Evolutionary conservation across 2,888 invertebrate species (phyloP).

Genomic region (Pseudeuparius sepicola): DNA sequence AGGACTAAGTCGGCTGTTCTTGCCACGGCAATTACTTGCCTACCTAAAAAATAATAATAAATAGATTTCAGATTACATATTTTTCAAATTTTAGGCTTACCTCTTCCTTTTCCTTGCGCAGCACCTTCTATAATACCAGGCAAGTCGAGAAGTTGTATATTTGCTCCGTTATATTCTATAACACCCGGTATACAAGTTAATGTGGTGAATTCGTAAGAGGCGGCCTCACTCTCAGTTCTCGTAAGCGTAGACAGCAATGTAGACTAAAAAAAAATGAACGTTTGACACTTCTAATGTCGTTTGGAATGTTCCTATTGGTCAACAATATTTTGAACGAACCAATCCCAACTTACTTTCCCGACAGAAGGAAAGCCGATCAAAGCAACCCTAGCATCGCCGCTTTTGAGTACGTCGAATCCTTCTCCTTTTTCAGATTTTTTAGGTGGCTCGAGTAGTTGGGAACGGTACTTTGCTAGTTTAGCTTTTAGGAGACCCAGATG

Average conservation of each 20-base stretch:
- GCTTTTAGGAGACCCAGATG: conserved; percentile 97
- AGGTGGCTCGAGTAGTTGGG: conserved; percentile 87
- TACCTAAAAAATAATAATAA: conserved; percentile 24
- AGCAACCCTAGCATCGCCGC: conserved; percentile 96
- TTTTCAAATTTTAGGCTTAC: conserved; percentile 35
- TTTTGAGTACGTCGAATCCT: conserved; percentile 98
- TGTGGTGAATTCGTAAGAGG: conserved; percentile 98
- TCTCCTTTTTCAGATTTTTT: conserved; percentile 93
- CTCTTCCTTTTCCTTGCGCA: conserved; percentile 55
- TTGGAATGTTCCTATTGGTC: no score
- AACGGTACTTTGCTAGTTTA: conserved; percentile 88
- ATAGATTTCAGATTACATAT: conserved; percentile 5
- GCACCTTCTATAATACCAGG: conserved; percentile 99
- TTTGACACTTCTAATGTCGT: no score
- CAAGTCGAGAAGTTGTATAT: conserved; percentile 94
- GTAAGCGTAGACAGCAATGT: conserved; percentile 92
- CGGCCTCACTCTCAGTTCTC: conserved; percentile 92
- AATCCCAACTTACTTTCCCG: conserved; percentile 85
- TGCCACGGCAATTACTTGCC: conserved; percentile 89
- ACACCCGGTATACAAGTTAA: conserved; percentile 98
- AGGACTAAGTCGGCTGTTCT: conserved; percentile 94
- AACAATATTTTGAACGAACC: no score
- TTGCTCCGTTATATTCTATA: conserved; percentile 96
- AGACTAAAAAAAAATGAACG: conserved; percentile 58
- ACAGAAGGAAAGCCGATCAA: conserved; percentile 98